Evolutionary conservation across 92 coral and sea anemone genomes (phyloP).

Genomic region (Bergia puertoricense): DNA sequence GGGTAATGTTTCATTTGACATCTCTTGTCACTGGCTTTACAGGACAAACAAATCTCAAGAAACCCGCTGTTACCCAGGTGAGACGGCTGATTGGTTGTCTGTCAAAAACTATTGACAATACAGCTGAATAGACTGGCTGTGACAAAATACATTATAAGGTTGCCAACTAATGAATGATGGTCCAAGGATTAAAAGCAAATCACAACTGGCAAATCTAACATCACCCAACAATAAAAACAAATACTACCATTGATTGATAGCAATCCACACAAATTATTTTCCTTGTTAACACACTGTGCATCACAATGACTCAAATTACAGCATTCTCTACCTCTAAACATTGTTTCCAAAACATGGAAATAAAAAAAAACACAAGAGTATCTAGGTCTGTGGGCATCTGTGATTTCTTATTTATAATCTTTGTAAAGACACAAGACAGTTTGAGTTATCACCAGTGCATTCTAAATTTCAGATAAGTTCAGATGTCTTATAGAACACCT

Average conservation of each 20-base stretch:
- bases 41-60: constrained; percentile 28
- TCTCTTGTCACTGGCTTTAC: constrained; percentile 23
- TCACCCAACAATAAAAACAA: background rate
- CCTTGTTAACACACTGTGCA: background rate
- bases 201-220: background rate
- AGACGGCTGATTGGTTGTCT: constrained; percentile 4
- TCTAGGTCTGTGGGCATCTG: too few species aligned
- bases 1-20: background rate
- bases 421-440: background rate
- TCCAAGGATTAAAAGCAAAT: background rate
- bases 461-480: background rate
- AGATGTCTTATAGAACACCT: background rate
- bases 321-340: background rate
- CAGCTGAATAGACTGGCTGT: background rate
- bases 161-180: background rate
- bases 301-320: background rate
- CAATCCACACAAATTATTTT: background rate
- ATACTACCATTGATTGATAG: background rate
- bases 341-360: background rate
- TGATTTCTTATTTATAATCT: background rate
- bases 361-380: too few species aligned
- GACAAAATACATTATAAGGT: background rate
- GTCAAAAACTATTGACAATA: background rate
- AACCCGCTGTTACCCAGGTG: constrained; percentile 3
- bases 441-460: background rate